A percentile compares a stretch with the other conserved stretches of the same genome.
These are phyloP conservation scores for Thysanoteuthis rhombus DNA, from an alignment of 2,888 invertebrate genomes.

Conservation along the genomic window DNA sequence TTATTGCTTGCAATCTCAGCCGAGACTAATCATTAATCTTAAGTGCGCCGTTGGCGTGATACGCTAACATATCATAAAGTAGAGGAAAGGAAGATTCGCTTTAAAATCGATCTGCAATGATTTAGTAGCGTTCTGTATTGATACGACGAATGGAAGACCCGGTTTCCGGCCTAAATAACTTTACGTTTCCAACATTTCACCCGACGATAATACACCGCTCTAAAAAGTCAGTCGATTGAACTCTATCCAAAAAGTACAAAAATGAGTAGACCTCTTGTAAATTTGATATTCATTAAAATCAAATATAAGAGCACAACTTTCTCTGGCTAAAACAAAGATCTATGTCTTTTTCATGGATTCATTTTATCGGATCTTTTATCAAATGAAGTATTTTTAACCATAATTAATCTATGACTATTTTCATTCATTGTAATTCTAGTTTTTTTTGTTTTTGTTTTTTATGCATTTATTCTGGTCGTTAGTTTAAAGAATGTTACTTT, in stretches of 20 bases:
- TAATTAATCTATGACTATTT: too few relatives aligned
- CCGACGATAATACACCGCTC: not conserved
- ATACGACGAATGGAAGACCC: not conserved
- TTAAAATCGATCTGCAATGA: slow-evolving; percentile 12
- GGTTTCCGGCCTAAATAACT: not conserved
- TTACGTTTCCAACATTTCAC: not conserved
- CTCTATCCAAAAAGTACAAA: not conserved
- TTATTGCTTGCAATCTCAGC: not conserved
- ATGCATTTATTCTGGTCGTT: too few relatives aligned
- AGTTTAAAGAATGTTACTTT: too few relatives aligned
- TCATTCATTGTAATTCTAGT: too few relatives aligned
- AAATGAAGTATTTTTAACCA: too few relatives aligned
- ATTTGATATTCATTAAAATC: too few relatives aligned
- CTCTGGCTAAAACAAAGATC: too few relatives aligned
- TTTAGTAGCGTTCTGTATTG: not conserved
- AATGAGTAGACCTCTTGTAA: not conserved
- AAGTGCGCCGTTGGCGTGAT: not conserved
- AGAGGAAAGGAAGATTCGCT: slow-evolving; percentile 12
- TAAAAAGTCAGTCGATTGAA: not conserved
- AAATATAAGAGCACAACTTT: too few relatives aligned
- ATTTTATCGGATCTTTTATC: too few relatives aligned
- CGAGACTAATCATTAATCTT: not conserved
- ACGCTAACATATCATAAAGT: not conserved
- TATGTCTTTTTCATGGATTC: too few relatives aligned
- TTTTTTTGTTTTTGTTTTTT: too few relatives aligned